Conservation (phyloP, 2,888 invertebrate species). For the Athalia rosae region DNA sequence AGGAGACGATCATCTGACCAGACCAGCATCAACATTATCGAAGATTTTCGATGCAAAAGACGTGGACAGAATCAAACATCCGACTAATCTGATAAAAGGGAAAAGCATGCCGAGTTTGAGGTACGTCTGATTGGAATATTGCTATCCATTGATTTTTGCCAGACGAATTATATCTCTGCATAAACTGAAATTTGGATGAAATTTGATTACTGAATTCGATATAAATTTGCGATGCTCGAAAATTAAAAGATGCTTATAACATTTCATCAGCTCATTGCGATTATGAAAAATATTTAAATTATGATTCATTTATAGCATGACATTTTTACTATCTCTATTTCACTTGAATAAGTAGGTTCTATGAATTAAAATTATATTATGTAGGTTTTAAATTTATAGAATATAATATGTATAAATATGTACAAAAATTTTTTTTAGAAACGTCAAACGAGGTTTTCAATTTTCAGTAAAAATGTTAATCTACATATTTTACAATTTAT, state of each 20-base stretch:
- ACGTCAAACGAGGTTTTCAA: not conserved
- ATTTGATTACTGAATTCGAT: not conserved
- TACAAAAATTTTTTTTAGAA: slow-evolving; percentile 6
- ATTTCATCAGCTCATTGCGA: too few relatives aligned
- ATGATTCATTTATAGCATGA: too few relatives aligned
- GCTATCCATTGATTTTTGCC: slow-evolving; percentile 21
- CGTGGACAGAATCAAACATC: slow-evolving; percentile 75
- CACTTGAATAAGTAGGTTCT: too few relatives aligned
- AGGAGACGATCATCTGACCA: slow-evolving; percentile 83
- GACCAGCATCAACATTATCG: slow-evolving; percentile 82
- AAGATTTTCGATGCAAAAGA: slow-evolving; percentile 77
- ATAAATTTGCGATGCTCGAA: too few relatives aligned
- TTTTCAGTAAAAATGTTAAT: not conserved
- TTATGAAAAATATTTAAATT: too few relatives aligned
- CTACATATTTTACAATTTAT: not conserved
- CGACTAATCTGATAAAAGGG: slow-evolving; percentile 89
- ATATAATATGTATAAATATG: too few relatives aligned
- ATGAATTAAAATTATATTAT: too few relatives aligned
- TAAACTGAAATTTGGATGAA: not conserved
- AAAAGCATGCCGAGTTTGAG: slow-evolving; percentile 98
- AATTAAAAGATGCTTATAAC: too few relatives aligned
- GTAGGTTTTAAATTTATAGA: too few relatives aligned
- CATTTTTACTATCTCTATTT: too few relatives aligned
- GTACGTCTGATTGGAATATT: slow-evolving; percentile 75
- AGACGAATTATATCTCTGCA: not conserved